Evolutionary conservation across 2,113 vertebrate genomes (phyloP).

Genomic region (Butorides virescens): DNA sequence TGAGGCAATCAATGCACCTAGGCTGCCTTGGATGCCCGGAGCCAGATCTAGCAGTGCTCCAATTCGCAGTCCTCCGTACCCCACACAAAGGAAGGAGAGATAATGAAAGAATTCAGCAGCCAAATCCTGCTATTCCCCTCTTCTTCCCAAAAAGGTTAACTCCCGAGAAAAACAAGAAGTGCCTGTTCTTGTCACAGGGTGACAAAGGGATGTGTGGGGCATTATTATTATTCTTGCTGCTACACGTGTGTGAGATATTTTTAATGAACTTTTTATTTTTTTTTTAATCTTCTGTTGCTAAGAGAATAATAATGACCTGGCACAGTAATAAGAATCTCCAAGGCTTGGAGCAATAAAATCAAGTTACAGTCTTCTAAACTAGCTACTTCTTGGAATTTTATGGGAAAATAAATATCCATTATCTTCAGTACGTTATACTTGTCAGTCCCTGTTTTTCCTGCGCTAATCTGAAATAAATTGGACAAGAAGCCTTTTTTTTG

Average conservation of each 20-base stretch:
- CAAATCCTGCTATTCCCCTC: neutral
- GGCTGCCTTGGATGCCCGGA: neutral
- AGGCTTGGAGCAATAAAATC: constrained; percentile 21
- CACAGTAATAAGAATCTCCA: neutral
- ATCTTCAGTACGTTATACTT: neutral
- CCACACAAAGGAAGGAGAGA: neutral
- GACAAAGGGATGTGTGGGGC: neutral
- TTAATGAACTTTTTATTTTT: neutral
- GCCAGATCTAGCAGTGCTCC: neutral
- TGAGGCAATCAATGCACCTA: neutral
- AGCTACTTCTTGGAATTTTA: constrained; percentile 16
- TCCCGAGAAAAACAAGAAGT: neutral
- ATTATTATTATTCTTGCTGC: neutral
- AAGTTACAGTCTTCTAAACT: neutral
- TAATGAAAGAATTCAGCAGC: neutral
- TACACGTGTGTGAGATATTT: neutral
- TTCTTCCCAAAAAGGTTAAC: neutral
- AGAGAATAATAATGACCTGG: constrained; percentile 7
- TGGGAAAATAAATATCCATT: constrained; percentile 23
- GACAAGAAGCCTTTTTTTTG: neutral
- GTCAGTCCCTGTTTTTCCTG: neutral
- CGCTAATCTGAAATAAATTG: neutral
- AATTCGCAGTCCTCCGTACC: neutral
- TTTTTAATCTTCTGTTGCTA: constrained; percentile 15
- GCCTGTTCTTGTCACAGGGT: neutral